A percentile compares a stretch with the other conserved stretches of the same genome.
Evolutionary conservation across 2,797 vertebrate genomes (phyloP).

Genomic region (Oreochromis mossambicus): DNA sequence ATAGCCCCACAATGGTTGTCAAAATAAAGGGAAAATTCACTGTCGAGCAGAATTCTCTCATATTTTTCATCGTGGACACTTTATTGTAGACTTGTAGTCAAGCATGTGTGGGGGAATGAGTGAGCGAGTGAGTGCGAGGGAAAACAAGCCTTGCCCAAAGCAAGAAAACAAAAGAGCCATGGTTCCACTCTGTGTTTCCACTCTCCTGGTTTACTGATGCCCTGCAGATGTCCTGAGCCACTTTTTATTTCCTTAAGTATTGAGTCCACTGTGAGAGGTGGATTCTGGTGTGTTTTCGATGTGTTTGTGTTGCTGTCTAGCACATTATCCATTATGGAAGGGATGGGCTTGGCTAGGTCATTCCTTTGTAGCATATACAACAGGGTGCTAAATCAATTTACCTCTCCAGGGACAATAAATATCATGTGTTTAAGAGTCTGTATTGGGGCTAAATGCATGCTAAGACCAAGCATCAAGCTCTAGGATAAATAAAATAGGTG

Average conservation of each 20-base stretch:
- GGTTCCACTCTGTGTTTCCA: conserved; percentile 25
- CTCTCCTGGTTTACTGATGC: conserved; percentile 46
- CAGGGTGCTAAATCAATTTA: conserved; percentile 20
- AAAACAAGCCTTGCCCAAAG: conserved; percentile 47
- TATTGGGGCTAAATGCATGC: not conserved
- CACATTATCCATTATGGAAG: conserved; percentile 5
- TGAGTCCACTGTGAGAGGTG: not conserved
- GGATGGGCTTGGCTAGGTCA: conserved; percentile 3
- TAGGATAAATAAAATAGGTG: not conserved
- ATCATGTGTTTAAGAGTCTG: not conserved
- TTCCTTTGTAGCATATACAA: conserved; percentile 8
- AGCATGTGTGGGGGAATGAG: conserved; percentile 23
- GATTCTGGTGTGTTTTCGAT: not conserved
- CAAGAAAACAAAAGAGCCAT: conserved; percentile 43
- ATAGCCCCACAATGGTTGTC: conserved; percentile 16
- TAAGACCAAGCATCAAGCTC: not conserved
- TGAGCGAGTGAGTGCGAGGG: conserved; percentile 3
- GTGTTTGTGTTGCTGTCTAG: not conserved
- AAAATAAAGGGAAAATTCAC: conserved; percentile 30
- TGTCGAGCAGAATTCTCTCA: conserved; percentile 21
- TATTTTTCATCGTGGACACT: conserved; percentile 25
- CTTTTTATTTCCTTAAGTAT: conserved; percentile 33
- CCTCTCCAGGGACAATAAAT: conserved; percentile 2
- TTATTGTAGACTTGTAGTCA: not conserved
- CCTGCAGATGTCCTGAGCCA: conserved; percentile 51